Evolutionary conservation across 2,888 invertebrate genomes (phyloP), one percentile per base, ranked within the genome.

Genomic region (Corythucha ciliata): DNA sequence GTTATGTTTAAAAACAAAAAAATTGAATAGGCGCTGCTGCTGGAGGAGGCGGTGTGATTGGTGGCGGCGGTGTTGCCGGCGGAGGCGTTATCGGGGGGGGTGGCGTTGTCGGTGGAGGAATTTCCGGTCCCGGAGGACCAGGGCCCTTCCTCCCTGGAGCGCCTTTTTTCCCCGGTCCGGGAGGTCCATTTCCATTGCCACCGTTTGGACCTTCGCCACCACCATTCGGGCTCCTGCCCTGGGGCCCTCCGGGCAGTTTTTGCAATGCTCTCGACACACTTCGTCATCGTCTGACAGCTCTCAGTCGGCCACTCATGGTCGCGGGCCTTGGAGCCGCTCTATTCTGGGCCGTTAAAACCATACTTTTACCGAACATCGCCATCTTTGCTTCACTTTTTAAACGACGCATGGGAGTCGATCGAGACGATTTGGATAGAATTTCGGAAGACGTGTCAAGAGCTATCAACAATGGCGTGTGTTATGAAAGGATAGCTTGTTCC

Each of bases 361-460:
- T 49, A 20, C 22, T 49, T 10, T 32, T 49, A 16, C 49, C 49
- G 1, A 49, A 49, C 33, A 40, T 49, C 1, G 29, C 49, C 1
- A 25, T 41, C 1, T 8, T 41, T 7, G 49, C 49, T 2, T 24
- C 32, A 4, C 41, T 33, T 2, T 29, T 49, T 25, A 18, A 34
- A n/a, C 20, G 41, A 8, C 21, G 32, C n/a, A 41, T 49, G 41
- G 49, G 49, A 2, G 10, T 49, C 8, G 49, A 49, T 2, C 41
- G 42, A n/a, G 41, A 20, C 16, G 24, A 32, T 6, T 32, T 48
- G 40, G 33, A 41, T 16, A 29, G 49, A 8, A 49, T 49, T 40
- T 24, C 49, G 8, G 25, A 27, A 7, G 49, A 49, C 40, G 49
- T 49, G 3, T 49, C 49, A 22, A 32, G 49, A n/a, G 49, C 41